A percentile compares a stretch with the other conserved stretches of the same genome.
These are phyloP conservation scores for Gallinago solitaria DNA, from an alignment of 2,797 vertebrate genomes.

Conservation along the genomic window DNA sequence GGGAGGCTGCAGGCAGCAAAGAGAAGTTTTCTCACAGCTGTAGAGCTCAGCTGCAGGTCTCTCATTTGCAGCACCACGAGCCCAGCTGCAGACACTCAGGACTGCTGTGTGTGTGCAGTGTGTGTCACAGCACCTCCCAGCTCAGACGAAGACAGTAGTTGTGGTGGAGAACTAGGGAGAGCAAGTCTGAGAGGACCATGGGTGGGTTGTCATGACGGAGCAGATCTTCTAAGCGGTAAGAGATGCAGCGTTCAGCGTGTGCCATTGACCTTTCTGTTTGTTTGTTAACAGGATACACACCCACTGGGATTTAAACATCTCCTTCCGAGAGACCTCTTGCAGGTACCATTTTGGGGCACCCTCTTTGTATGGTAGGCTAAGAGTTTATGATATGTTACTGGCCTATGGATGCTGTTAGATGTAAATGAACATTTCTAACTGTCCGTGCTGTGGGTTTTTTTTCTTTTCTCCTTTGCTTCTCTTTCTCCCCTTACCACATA, in stretches of 20 bases:
- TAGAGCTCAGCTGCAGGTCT: background rate
- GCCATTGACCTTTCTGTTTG: slow-evolving; percentile 47
- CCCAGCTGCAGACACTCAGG: background rate
- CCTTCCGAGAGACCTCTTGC: slow-evolving; percentile 83
- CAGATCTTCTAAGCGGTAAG: background rate
- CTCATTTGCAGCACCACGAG: background rate
- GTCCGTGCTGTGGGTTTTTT: background rate
- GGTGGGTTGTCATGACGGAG: background rate
- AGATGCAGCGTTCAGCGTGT: background rate
- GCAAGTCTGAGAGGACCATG: background rate
- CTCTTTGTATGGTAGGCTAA: slow-evolving; percentile 32
- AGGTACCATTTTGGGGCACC: slow-evolving; percentile 70
- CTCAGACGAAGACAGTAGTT: fast-evolving
- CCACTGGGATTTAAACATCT: slow-evolving; percentile 85
- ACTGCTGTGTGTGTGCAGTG: fast-evolving
- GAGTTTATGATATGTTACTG: background rate
- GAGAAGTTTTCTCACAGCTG: background rate
- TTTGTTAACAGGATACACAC: slow-evolving; percentile 78
- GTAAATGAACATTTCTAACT: background rate
- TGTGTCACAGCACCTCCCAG: background rate
- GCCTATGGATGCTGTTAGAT: background rate
- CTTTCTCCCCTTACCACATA: background rate
- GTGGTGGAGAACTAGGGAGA: background rate
- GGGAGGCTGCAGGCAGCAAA: background rate
- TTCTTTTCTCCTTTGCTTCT: background rate